Evolutionary conservation across 64 coral and sea anemone genomes (phyloP).

Genomic region (Stichodactyla mertensii): DNA sequence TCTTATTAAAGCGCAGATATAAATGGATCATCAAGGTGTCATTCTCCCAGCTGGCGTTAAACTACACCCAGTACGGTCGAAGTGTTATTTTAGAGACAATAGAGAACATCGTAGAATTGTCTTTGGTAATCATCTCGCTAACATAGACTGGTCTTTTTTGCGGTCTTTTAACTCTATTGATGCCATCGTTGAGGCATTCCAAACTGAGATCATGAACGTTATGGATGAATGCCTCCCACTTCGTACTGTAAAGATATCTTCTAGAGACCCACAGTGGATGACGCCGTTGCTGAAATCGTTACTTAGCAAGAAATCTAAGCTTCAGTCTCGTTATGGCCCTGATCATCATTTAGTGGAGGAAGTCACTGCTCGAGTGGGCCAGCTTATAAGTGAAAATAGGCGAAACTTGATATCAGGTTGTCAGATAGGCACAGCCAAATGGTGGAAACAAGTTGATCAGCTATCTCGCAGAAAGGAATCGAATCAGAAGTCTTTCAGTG

Average conservation of each 20-base stretch:
- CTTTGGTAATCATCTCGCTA: too few relatives aligned
- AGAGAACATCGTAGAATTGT: too few relatives aligned
- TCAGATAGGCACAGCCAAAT: background rate
- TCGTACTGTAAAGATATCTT: too few relatives aligned
- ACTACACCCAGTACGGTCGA: too few relatives aligned
- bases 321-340: constrained; percentile 24
- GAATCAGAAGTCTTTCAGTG: background rate
- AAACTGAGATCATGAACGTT: too few relatives aligned
- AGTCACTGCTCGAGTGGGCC: constrained; percentile 5
- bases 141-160: too few relatives aligned
- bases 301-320: constrained; percentile 35
- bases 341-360: constrained; percentile 22
- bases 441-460: constrained; percentile 60
- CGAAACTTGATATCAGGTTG: background rate
- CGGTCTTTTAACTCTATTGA: too few relatives aligned
- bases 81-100: too few relatives aligned
- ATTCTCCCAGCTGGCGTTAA: too few relatives aligned
- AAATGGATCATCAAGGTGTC: too few relatives aligned
- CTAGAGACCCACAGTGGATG: constrained; percentile 38
- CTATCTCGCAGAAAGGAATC: constrained; percentile 20
- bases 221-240: too few relatives aligned
- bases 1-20: background rate
- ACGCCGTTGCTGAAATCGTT: constrained; percentile 30
- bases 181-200: too few relatives aligned
- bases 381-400: constrained; percentile 30